phyloP scores from a whole-genome alignment of 2,888 invertebrate genomes.

The Tipula unca region DNA sequence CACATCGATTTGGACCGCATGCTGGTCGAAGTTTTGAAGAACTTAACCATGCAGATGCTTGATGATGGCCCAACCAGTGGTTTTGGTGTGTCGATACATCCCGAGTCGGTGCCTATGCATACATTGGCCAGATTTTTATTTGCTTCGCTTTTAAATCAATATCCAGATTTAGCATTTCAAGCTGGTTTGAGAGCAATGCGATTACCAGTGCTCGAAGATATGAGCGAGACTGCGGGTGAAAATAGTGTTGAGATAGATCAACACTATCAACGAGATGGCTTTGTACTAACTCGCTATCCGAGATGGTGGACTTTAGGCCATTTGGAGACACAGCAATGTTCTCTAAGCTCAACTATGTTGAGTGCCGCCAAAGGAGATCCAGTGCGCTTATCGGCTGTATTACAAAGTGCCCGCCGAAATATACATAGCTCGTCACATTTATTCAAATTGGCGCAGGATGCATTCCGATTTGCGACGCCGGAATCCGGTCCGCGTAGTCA shows the following conservation, averaged over 20 bases:
- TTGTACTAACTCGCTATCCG: conserved; percentile 52
- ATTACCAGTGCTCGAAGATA: conserved; percentile 64
- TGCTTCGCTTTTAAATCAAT: conserved; percentile 62
- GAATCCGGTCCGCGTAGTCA: conserved; percentile 69
- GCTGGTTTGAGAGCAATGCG: conserved; percentile 71
- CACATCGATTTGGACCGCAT: conserved; percentile 68
- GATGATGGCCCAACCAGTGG: conserved; percentile 73
- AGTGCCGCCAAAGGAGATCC: conserved; percentile 65
- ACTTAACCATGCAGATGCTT: conserved; percentile 59
- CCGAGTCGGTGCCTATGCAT: conserved; percentile 76
- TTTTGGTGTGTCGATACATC: conserved; percentile 60
- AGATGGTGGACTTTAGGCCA: conserved; percentile 71
- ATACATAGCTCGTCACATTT: conserved; percentile 77
- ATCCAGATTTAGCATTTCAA: conserved; percentile 70
- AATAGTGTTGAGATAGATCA: conserved; percentile 47
- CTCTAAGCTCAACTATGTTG: conserved; percentile 66
- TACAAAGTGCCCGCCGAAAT: conserved; percentile 71
- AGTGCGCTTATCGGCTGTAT: conserved; percentile 59
- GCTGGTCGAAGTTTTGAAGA: conserved; percentile 55
- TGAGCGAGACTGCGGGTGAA: conserved; percentile 41
- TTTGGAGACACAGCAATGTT: conserved; percentile 73
- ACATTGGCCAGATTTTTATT: conserved; percentile 75
- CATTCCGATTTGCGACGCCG: conserved; percentile 72
- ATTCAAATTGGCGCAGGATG: conserved; percentile 78
- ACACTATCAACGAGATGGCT: conserved; percentile 46